phyloP scores from a whole-genome alignment of 2,888 invertebrate genomes.

The Villa cingulata region DNA sequence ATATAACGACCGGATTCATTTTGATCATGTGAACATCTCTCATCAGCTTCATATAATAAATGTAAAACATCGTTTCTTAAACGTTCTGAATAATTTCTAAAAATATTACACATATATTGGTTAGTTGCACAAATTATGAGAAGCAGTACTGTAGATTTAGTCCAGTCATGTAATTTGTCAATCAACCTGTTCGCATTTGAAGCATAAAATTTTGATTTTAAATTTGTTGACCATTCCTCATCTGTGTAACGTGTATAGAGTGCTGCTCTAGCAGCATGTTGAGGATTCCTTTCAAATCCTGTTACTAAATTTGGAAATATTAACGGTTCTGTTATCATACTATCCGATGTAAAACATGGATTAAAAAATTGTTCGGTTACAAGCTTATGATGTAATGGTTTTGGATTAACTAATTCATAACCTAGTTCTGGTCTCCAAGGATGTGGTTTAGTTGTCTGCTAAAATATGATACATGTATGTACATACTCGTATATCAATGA shows the following conservation, averaged over 20 bases:
- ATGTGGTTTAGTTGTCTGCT: constrained; percentile 53
- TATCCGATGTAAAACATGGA: constrained; percentile 38
- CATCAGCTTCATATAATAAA: constrained; percentile 66
- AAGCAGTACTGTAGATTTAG: no score
- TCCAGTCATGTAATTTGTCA: no score
- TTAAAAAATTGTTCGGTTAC: constrained; percentile 62
- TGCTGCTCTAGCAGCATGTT: constrained; percentile 69
- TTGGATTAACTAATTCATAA: constrained; percentile 62
- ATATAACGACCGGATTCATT: constrained; percentile 74
- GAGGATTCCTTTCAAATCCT: constrained; percentile 68
- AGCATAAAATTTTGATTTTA: constrained; percentile 66
- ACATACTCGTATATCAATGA: no score
- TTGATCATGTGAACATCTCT: constrained; percentile 60
- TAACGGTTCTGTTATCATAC: constrained; percentile 60
- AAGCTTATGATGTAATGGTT: constrained; percentile 52
- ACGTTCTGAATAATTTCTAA: constrained; percentile 53
- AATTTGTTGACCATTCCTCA: constrained; percentile 81
- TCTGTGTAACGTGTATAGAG: constrained; percentile 84
- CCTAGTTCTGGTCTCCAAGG: constrained; percentile 69
- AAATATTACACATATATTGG: background rate
- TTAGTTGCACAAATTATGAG: no score
- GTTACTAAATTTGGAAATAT: constrained; percentile 72
- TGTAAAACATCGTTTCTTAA: constrained; percentile 66
- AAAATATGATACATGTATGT: background rate
- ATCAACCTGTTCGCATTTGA: background rate